Evolutionary conservation across 2,797 vertebrate genomes (phyloP).

Genomic region (Gallinago stenura): DNA sequence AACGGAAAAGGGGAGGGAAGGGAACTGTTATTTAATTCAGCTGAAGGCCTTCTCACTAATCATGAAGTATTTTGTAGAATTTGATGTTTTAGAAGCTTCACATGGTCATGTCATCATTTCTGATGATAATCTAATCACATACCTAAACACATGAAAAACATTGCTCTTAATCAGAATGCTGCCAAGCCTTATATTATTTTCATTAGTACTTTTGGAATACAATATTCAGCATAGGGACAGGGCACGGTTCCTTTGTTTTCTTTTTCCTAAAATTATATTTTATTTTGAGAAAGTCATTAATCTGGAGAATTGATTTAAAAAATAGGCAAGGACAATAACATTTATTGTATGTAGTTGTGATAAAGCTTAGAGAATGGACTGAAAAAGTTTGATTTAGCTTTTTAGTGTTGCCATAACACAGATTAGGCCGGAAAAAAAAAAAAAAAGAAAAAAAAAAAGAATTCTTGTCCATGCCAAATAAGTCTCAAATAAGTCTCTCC

Average conservation of each 20-base stretch:
- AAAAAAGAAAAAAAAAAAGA: neutral
- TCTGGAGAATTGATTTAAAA: neutral
- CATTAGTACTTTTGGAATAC: conserved; percentile 4
- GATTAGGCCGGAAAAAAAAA: neutral
- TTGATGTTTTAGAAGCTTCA: neutral
- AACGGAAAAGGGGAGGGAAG: neutral
- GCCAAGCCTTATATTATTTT: neutral
- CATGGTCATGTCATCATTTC: neutral
- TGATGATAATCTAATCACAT: neutral
- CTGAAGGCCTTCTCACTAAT: neutral
- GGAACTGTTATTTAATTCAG: neutral
- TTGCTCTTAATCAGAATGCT: neutral
- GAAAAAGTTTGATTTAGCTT: neutral
- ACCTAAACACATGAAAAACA: neutral
- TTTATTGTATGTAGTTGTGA: neutral
- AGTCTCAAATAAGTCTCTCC: neutral
- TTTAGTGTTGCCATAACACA: neutral
- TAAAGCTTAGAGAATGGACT: neutral
- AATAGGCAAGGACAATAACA: neutral
- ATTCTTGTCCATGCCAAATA: neutral
- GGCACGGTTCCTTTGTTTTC: neutral
- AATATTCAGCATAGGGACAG: neutral
- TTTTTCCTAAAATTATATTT: neutral
- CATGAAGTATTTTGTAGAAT: neutral
- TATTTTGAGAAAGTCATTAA: conserved; percentile 1